These are phyloP conservation scores for Caenorhabditis becei DNA, from an alignment of 2,888 invertebrate species.

Conservation along the genomic window DNA sequence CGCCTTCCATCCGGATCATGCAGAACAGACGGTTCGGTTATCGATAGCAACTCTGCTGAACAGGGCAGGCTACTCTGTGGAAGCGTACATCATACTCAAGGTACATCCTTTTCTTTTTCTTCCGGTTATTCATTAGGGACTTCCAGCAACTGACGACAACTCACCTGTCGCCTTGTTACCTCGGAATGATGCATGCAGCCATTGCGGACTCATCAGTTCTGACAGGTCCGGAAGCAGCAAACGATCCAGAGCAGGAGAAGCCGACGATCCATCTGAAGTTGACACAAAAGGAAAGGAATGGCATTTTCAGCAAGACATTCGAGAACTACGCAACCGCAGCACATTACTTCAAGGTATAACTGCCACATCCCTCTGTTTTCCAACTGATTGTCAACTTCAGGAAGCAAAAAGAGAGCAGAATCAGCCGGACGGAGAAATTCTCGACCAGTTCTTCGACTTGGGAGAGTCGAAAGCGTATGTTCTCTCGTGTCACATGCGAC, in stretches of 20 bases:
- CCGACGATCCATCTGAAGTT: constrained; percentile 52
- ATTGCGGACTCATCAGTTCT: constrained; percentile 56
- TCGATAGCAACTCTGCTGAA: constrained; percentile 52
- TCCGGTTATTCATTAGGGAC: background rate
- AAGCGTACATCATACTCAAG: constrained; percentile 48
- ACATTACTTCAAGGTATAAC: constrained; percentile 33
- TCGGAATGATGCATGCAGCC: constrained; percentile 50
- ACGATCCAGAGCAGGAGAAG: constrained; percentile 18
- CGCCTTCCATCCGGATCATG: constrained; percentile 41
- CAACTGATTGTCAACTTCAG: constrained; percentile 2
- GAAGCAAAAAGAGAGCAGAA: constrained; percentile 45
- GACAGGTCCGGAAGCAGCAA: constrained; percentile 40
- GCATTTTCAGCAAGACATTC: constrained; percentile 55
- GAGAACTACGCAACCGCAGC: constrained; percentile 48
- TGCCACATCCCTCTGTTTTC: background rate
- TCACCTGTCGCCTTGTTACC: constrained; percentile 22
- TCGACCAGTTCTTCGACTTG: constrained; percentile 48
- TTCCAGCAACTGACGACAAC: constrained; percentile 30
- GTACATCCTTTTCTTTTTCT: no score
- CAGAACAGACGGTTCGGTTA: constrained; percentile 40
- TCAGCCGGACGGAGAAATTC: constrained; percentile 24
- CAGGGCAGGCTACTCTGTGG: constrained; percentile 43
- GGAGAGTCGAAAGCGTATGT: constrained; percentile 51
- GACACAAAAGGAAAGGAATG: constrained; percentile 47
- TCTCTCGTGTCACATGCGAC: constrained; percentile 53